A percentile compares a stretch with the other conserved stretches of the same genome.
Conservation (phyloP, 2,888 invertebrate species). For the Eucriotettix oculatus region DNA sequence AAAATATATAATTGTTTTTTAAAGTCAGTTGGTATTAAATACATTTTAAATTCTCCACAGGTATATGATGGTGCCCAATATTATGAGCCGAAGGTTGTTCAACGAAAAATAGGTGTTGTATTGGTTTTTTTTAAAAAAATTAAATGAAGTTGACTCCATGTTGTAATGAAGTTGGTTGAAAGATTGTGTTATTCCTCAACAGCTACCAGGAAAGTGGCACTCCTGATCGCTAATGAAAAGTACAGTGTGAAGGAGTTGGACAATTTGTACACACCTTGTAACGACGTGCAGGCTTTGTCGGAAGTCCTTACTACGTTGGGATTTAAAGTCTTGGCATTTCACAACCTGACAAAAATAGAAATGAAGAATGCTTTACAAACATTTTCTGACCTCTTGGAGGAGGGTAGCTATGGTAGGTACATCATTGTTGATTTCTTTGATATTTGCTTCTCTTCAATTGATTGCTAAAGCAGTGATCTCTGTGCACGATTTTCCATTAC, state of each 20-base stretch:
- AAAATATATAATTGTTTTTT: no score
- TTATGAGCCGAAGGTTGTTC: no score
- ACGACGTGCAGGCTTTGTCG: slow-evolving; percentile 2
- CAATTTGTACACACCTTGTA: not conserved
- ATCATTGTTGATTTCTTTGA: not conserved
- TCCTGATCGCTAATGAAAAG: not conserved
- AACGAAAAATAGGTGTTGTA: no score
- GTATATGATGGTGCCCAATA: no score
- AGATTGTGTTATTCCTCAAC: not conserved
- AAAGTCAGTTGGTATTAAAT: no score
- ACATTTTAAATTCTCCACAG: no score
- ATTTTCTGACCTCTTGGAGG: slow-evolving; percentile 19
- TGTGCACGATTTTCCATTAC: no score
- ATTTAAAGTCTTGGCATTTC: slow-evolving; percentile 21
- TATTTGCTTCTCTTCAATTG: no score
- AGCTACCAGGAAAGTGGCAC: not conserved
- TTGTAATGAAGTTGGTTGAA: no score
- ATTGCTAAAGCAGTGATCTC: no score
- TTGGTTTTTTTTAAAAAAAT: no score
- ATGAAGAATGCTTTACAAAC: slow-evolving; percentile 21
- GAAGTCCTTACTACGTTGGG: slow-evolving; percentile 19
- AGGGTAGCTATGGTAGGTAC: slow-evolving; percentile 13
- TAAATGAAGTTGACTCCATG: no score
- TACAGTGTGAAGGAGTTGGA: not conserved
- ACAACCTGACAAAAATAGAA: slow-evolving; percentile 20